phyloP scores from a whole-genome alignment of 1,140 invertebrate genomes.

The Mercenaria mercenaria region DNA sequence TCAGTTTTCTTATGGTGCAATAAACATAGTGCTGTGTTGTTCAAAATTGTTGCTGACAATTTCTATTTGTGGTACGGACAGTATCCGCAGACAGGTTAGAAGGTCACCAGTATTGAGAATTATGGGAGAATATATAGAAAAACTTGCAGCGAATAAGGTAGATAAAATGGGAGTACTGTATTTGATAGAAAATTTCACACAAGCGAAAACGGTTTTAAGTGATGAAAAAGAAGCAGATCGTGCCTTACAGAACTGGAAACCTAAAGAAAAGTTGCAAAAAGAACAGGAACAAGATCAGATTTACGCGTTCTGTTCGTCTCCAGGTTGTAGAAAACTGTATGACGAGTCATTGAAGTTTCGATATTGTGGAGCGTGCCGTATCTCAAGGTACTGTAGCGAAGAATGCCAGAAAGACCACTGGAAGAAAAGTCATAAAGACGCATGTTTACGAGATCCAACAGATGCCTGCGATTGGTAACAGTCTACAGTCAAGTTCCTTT shows the following conservation, averaged over 20 bases:
- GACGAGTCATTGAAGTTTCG: conserved; percentile 64
- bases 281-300: conserved; percentile 51
- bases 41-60: conserved; percentile 60
- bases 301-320: conserved; percentile 70
- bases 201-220: conserved; percentile 24
- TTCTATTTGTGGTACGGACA: conserved; percentile 43
- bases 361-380: conserved; percentile 73
- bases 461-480: background rate
- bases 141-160: background rate
- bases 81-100: conserved; percentile 37
- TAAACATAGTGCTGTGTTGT: conserved; percentile 53
- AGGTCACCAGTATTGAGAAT: conserved; percentile 57
- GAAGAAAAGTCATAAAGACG: conserved; percentile 71
- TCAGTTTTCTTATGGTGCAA: conserved; percentile 32
- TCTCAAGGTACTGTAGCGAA: conserved; percentile 73
- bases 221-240: conserved; percentile 21
- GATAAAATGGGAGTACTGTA: background rate
- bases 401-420: conserved; percentile 78
- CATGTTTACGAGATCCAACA: conserved; percentile 55
- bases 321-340: conserved; percentile 66
- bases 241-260: conserved; percentile 64
- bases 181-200: conserved; percentile 28
- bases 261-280: conserved; percentile 65
- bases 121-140: conserved; percentile 54
- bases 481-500: too few species aligned